These are phyloP conservation scores for Empidonax alnorum DNA, from an alignment of 2,113 vertebrate genomes.

Conservation along the genomic window DNA sequence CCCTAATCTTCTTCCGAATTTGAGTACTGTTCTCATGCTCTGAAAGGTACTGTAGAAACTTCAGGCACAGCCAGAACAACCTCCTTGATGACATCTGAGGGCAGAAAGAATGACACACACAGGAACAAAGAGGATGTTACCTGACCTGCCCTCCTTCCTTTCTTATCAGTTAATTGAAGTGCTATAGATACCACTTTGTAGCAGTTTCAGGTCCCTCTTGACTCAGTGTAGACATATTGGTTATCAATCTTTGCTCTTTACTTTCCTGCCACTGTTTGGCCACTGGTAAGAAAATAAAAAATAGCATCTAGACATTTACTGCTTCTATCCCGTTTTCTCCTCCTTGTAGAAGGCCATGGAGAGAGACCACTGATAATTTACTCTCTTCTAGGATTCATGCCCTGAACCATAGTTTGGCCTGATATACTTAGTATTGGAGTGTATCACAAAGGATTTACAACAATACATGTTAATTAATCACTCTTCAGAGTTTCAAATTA, in stretches of 20 bases:
- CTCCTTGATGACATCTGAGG: background rate
- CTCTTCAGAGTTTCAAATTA: constrained; percentile 24
- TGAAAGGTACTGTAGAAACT: background rate
- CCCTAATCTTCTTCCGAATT: background rate
- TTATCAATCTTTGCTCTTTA: background rate
- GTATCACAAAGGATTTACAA: background rate
- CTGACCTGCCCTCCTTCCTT: background rate
- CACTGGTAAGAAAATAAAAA: background rate
- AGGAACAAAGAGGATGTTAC: background rate
- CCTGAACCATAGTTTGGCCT: background rate
- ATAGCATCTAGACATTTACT: background rate
- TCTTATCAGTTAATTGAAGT: background rate
- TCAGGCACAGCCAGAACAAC: background rate
- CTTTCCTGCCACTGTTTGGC: background rate
- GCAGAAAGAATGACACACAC: background rate
- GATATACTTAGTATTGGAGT: background rate
- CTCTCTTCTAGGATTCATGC: background rate
- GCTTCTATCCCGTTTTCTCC: background rate
- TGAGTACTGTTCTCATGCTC: background rate
- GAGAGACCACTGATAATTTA: background rate
- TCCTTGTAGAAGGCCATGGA: background rate
- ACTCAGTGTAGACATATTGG: background rate
- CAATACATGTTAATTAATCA: constrained; percentile 27
- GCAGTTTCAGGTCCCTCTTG: background rate
- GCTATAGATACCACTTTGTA: background rate